Evolutionary conservation across 2,888 invertebrate genomes (phyloP).

Genomic region (Cremastobaeus sp.): DNA sequence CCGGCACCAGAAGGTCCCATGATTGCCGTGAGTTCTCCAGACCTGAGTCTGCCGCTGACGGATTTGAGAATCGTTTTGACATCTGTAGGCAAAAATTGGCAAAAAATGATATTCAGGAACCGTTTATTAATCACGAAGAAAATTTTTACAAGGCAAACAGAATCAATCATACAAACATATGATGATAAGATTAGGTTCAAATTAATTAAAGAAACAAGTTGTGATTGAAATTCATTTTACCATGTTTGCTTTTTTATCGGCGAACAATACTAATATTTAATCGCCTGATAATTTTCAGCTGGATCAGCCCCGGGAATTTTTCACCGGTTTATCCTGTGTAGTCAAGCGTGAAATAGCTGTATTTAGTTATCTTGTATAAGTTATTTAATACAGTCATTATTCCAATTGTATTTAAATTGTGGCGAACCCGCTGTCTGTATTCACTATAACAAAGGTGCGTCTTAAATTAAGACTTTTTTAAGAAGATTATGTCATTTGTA

Average conservation of each 20-base stretch:
- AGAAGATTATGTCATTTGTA: too few species aligned
- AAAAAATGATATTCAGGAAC: constrained; percentile 71
- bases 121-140: neutral
- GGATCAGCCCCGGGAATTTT: neutral
- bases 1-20: constrained; percentile 95
- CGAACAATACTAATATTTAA: neutral
- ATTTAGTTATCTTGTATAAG: too few species aligned
- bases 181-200: constrained; percentile 21
- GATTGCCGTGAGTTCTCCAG: constrained; percentile 95
- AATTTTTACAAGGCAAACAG: neutral
- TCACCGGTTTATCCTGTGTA: neutral
- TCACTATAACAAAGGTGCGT: too few species aligned
- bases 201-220: neutral
- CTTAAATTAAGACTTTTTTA: too few species aligned
- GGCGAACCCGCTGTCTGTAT: too few species aligned
- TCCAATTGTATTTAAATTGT: too few species aligned
- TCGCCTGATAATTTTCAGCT: constrained; percentile 1
- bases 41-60: constrained; percentile 91
- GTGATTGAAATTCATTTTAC: neutral
- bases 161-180: too few species aligned
- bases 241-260: neutral
- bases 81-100: too few species aligned
- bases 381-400: too few species aligned
- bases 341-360: too few species aligned
- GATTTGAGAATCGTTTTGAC: constrained; percentile 92